These are phyloP conservation scores for Spisula subtruncata DNA, from an alignment of 2,888 invertebrate species.

Conservation along the genomic window DNA sequence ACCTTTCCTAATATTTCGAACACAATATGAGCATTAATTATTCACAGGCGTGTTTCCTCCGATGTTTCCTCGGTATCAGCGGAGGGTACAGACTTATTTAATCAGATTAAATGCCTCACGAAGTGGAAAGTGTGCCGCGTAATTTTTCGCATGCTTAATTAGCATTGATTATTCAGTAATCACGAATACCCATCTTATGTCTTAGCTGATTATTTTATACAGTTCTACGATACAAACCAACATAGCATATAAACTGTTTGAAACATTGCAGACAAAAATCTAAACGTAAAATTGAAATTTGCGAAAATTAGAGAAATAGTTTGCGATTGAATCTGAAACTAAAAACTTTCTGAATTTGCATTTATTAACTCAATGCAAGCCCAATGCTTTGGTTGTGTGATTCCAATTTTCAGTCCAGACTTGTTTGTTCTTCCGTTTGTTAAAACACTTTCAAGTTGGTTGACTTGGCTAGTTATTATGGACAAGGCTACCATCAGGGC, in stretches of 20 bases:
- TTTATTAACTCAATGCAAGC: no score
- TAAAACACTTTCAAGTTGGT: no score
- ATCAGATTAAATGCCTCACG: conserved; percentile 33
- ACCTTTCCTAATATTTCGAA: background rate
- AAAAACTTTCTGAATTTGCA: no score
- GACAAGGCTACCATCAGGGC: no score
- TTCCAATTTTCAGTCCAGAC: no score
- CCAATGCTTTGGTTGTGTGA: no score
- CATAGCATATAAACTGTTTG: background rate
- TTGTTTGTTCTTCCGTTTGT: no score
- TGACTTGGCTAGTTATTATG: no score
- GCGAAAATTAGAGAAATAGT: no score
- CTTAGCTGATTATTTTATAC: conserved; percentile 6
- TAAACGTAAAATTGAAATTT: no score
- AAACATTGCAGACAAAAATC: no score
- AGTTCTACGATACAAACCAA: background rate
- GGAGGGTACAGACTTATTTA: conserved; percentile 25
- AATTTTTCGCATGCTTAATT: conserved; percentile 37
- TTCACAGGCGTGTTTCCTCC: conserved; percentile 20
- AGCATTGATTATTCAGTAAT: conserved; percentile 36
- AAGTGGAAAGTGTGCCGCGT: conserved; percentile 36
- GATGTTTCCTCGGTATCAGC: conserved; percentile 14
- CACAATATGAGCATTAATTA: conserved; percentile 29
- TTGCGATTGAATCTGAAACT: no score
- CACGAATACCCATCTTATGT: conserved; percentile 5